These are phyloP conservation scores for Mycteria americana DNA, from an alignment of 2,797 vertebrate genomes.

Conservation along the genomic window DNA sequence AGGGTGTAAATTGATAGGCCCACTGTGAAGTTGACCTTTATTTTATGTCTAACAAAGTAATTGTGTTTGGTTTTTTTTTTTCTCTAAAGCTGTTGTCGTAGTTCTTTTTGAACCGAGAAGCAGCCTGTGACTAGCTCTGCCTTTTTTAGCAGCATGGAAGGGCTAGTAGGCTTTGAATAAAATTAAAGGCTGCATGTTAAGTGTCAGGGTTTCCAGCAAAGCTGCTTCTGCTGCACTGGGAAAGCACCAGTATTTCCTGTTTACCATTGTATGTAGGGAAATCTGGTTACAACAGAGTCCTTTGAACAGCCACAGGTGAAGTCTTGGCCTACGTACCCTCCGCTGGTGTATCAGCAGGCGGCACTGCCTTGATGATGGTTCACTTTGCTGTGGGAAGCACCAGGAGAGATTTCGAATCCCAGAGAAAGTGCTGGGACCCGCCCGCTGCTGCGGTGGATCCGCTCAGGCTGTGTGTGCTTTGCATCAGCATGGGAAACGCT, in stretches of 20 bases:
- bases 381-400: neutral
- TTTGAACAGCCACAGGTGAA: neutral
- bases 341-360: neutral
- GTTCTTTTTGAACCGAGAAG: neutral
- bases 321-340: neutral
- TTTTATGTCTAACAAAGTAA: neutral
- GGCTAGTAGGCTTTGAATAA: neutral
- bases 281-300: neutral
- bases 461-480: fast-evolving
- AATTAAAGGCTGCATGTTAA: neutral
- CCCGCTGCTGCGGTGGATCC: fast-evolving
- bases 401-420: neutral
- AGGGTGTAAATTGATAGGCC: neutral
- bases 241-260: neutral
- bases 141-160: neutral
- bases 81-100: neutral
- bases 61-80: neutral
- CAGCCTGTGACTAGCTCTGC: neutral
- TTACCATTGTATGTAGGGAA: neutral
- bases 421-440: neutral
- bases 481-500: fast-evolving
- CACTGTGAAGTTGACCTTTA: neutral
- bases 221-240: neutral
- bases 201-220: neutral
- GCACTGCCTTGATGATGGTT: neutral